Base-by-base conservation (phyloP, 2,797 vertebrate genomes). In the Cossypha niveicapilla region DNA sequence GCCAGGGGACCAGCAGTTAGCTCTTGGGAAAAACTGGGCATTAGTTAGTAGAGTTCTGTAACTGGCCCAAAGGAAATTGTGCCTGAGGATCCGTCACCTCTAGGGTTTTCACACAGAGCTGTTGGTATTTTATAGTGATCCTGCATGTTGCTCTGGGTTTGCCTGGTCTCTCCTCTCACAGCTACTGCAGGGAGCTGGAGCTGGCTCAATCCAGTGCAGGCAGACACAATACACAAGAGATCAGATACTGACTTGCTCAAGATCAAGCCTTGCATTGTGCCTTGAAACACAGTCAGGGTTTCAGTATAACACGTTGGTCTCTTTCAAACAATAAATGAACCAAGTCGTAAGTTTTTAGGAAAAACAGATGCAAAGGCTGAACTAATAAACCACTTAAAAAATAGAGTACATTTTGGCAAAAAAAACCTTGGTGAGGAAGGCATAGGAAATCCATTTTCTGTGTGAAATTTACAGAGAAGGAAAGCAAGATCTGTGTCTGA, bases 181-280 rank as follows among this genome's bases (percentile, higher is more conserved):
- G 50, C 87, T 70, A 12, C 34, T 5, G 6, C 53, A 11, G 27
- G 78, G 19, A 78, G 67, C 60, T 45, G 24, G 30, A 62, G 81
- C 83, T 95, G 75, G 84, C 88, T 96, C 79, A 41, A 62, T 45
- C 86, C 58, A 35, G 86, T 30, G 41, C 78, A 86, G 89, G 45
- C 58, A 84, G 76, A 81, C 57, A 45, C 39, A 84, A 61, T 74
- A 71, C 78, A 50, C 7, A 25, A n/a, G 90, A 82, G 65, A 77
- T 54, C 47, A 89, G 61, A 68, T 67, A 30, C 24, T 48, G 70
- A 30, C 34, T 63, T 73, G n/a, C 72, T 84, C 50, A 66, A 39
- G n/a, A 77, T 44, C 39, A n/a, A 77, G 70, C 56, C 80, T 73
- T 71, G 37, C 45, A 60, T 9, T 25, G 28, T 63, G 90, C 90